Base-by-base conservation (phyloP, 1,140 invertebrate genomes). In the Caenorhabditis brenneri region DNA sequence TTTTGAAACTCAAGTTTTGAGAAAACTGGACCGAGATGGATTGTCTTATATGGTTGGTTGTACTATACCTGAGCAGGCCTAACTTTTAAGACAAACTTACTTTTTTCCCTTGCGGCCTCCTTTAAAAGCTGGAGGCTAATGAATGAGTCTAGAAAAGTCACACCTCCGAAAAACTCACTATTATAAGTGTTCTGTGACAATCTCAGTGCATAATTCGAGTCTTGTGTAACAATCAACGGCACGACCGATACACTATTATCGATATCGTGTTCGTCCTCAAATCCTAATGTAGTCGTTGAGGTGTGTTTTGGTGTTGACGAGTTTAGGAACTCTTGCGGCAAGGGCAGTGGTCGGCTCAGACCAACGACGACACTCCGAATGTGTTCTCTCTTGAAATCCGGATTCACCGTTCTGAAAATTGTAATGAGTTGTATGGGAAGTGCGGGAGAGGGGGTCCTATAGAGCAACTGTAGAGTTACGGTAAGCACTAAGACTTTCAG, bases 341-440 rank as follows among this genome's bases (percentile, higher is more conserved):
- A 55, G 7, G 84, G 84, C 49, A 85, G 84, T 78, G 84, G 84
- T 85, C 84, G 84, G 74, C 84, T 80, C n/a, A 85, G 84, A 29
- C 84, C 69, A 36, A 58, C 46, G 82, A 69, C 84, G 69, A 79
- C 74, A 51, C 84, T 85, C 46, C 84, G 80, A 19, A 85, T 78
- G 42, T 83, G 81, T 65, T 85, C 84, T 48, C 84, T 36, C 74
- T 85, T 85, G 83, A 39, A 74, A 22, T 85, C 84, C 74, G 84
- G 84, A 36, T 85, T 85, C 29, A 84, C 84, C 31, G 84, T 85
- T 48, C 84, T 85, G 80, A 22, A 85, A 83, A 60, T 24, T 49
- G 2, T 0, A 29, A 22, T 9, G 10, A 16, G 6, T 31, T 39
- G 22, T 39, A 65, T n/a, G 24, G 22, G 2, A 5, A 29, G n/a